These are phyloP conservation scores for Caenorhabditis brenneri DNA, from an alignment of 1,140 invertebrate species.

Conservation along the genomic window DNA sequence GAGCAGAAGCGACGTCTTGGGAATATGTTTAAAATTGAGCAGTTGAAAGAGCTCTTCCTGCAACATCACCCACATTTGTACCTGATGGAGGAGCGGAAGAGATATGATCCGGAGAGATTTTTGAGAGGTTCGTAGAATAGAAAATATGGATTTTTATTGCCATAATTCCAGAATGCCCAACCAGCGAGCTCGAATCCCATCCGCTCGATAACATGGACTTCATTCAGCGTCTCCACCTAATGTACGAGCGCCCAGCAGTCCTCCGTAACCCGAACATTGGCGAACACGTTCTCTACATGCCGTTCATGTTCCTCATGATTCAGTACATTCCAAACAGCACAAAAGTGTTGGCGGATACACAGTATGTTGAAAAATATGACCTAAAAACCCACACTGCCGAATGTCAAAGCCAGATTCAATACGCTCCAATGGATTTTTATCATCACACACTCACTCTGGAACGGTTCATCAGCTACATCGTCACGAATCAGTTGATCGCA, in stretches of 20 bases:
- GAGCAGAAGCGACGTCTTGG: background rate
- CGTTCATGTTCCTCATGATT: background rate
- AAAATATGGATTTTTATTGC: background rate
- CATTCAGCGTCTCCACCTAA: background rate
- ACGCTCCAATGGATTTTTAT: too few species aligned
- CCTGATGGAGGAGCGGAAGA: too few species aligned
- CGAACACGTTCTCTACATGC: background rate
- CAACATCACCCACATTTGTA: background rate
- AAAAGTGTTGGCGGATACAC: background rate
- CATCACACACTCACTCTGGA: too few species aligned
- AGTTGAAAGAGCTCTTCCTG: background rate
- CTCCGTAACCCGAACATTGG: background rate
- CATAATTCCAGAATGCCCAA: background rate
- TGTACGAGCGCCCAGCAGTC: background rate
- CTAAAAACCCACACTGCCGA: too few species aligned
- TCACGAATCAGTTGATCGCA: too few species aligned
- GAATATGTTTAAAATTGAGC: background rate
- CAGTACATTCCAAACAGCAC: background rate
- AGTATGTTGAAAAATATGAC: too few species aligned
- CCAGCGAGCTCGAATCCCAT: background rate
- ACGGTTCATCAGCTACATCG: too few species aligned
- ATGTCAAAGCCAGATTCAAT: too few species aligned
- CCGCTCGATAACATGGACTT: background rate
- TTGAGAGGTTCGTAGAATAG: constrained; percentile 13
- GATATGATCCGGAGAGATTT: background rate